These are phyloP conservation scores for Lacerta bilineata DNA, from an alignment of 2,797 vertebrate genomes.

Conservation along the genomic window DNA sequence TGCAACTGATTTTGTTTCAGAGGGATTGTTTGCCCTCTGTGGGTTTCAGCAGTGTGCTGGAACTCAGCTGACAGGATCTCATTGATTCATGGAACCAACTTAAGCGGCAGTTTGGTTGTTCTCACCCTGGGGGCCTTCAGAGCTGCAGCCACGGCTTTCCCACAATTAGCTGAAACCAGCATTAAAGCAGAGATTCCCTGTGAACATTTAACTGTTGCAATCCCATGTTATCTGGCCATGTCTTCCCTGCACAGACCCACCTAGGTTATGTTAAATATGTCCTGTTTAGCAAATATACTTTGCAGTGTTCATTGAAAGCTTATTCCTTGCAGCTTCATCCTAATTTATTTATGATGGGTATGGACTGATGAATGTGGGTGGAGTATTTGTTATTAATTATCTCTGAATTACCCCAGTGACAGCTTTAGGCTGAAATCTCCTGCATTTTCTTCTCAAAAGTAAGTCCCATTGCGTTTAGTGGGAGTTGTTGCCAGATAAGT, in stretches of 20 bases:
- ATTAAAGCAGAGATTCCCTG: neutral
- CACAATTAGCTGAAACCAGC: neutral
- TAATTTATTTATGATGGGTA: neutral
- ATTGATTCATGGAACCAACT: slow-evolving; percentile 5
- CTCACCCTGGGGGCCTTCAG: neutral
- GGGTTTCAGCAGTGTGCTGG: neutral
- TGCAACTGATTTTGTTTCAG: slow-evolving; percentile 35
- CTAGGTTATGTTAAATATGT: neutral
- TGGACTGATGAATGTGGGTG: neutral
- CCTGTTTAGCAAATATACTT: neutral
- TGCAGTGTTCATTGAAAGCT: neutral
- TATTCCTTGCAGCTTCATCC: neutral
- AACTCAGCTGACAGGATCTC: slow-evolving; percentile 1
- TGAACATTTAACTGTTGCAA: neutral
- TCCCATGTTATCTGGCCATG: neutral
- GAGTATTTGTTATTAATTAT: neutral
- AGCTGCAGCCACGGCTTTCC: neutral
- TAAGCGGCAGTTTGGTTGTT: neutral
- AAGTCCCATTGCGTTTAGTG: neutral
- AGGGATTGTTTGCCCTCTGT: neutral
- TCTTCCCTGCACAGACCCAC: neutral
- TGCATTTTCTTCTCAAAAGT: neutral
- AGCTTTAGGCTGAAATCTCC: neutral
- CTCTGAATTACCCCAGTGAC: neutral
- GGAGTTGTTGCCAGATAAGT: neutral